Conservation (phyloP, 2,113 vertebrate genomes). For the Prunella fulvescens region DNA sequence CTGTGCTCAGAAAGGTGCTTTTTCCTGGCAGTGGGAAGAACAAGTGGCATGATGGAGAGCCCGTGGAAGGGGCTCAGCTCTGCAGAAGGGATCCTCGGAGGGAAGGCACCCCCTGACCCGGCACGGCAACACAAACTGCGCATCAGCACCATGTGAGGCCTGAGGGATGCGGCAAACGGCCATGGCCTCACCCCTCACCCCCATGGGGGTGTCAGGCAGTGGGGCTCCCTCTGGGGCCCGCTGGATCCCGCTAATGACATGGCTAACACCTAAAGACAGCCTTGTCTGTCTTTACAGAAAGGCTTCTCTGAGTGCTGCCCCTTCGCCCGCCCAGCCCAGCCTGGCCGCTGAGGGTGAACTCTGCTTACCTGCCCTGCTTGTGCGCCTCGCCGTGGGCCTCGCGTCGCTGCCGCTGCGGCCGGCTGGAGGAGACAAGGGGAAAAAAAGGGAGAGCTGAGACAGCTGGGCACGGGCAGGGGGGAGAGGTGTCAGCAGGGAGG, state of each 20-base stretch:
- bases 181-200: fast-evolving
- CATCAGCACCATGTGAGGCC: fast-evolving
- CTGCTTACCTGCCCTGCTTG: constrained; percentile 83
- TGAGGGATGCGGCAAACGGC: not conserved
- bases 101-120: fast-evolving
- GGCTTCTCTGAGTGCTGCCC: fast-evolving
- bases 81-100: not conserved
- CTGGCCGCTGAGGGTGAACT: too few relatives aligned
- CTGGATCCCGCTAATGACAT: fast-evolving
- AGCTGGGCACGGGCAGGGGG: fast-evolving
- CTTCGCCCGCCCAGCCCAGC: not conserved
- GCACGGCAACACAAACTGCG: fast-evolving
- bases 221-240: fast-evolving
- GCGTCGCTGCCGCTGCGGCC: constrained; percentile 70
- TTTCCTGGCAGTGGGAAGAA: not conserved
- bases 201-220: fast-evolving
- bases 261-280: fast-evolving
- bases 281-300: too few relatives aligned
- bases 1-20: not conserved
- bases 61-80: too few relatives aligned
- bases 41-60: fast-evolving
- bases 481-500: not conserved
- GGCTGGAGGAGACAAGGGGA: not conserved
- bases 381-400: constrained; percentile 71
- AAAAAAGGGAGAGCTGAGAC: constrained; percentile 13